These are phyloP conservation scores for Kryptopterus vitreolus DNA, from an alignment of 2,797 vertebrate genomes.

Conservation along the genomic window DNA sequence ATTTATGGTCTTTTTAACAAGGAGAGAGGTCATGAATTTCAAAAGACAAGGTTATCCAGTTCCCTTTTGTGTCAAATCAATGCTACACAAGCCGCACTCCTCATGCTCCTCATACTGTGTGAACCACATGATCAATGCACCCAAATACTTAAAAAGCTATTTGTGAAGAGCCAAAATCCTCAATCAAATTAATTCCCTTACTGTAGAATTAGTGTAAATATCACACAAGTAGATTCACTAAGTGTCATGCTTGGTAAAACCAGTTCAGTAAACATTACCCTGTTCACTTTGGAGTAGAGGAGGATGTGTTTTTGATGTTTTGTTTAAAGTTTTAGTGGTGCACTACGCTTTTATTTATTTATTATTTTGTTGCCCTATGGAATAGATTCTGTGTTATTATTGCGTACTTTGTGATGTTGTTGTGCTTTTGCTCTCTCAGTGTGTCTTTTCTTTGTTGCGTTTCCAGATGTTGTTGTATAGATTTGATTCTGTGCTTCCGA, in stretches of 20 bases:
- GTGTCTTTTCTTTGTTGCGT: background rate
- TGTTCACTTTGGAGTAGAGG: background rate
- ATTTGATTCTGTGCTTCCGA: background rate
- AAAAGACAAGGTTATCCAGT: background rate
- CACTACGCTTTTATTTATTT: too few species aligned
- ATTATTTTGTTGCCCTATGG: too few species aligned
- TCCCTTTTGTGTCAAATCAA: background rate
- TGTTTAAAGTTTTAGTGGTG: too few species aligned
- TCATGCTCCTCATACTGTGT: background rate
- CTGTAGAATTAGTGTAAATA: background rate
- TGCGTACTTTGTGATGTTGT: too few species aligned
- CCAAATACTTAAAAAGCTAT: background rate
- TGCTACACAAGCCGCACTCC: background rate
- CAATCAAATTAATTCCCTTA: background rate
- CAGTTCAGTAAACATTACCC: background rate
- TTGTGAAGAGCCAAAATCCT: background rate
- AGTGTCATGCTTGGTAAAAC: background rate
- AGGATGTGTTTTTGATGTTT: background rate
- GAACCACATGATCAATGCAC: background rate
- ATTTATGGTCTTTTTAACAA: background rate
- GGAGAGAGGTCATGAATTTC: background rate
- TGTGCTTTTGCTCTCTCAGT: too few species aligned
- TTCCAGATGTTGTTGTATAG: too few species aligned
- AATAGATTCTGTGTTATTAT: too few species aligned
- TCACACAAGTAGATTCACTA: background rate